A percentile compares a stretch with the other conserved stretches of the same genome.
Conservation (phyloP, 2,113 vertebrate genomes). For the Anoura caudifer region DNA sequence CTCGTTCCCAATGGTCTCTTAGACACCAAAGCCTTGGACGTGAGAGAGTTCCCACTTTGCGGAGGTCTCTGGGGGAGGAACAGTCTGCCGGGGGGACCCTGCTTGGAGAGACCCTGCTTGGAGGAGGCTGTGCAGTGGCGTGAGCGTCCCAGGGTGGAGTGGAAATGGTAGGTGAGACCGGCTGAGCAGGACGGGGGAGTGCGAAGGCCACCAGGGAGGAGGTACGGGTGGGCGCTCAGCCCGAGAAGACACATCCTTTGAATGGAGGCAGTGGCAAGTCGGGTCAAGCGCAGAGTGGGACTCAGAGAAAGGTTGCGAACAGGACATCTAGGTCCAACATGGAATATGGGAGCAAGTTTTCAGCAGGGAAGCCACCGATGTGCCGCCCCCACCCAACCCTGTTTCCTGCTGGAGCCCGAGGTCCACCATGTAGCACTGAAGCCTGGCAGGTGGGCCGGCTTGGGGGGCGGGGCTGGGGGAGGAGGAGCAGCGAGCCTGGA, state of each 20-base stretch:
- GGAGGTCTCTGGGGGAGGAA: background rate
- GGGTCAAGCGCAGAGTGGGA: background rate
- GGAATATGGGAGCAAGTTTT: background rate
- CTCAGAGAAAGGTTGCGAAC: background rate
- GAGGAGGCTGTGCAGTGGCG: accelerated
- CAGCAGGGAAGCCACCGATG: accelerated
- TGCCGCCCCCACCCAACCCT: too few species aligned
- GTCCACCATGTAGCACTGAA: background rate
- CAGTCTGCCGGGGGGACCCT: too few species aligned
- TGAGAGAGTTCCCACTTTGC: background rate
- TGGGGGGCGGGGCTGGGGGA: too few species aligned
- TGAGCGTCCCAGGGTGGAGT: background rate
- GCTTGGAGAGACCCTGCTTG: too few species aligned
- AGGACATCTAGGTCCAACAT: background rate
- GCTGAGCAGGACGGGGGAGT: background rate
- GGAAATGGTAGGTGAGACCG: background rate
- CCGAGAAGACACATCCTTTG: background rate
- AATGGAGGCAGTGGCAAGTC: background rate
- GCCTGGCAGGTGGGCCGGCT: background rate
- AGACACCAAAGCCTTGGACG: background rate
- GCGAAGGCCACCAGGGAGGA: background rate
- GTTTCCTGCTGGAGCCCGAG: background rate
- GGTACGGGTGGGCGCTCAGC: background rate
- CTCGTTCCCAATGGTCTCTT: background rate
- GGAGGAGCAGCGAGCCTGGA: accelerated